These are phyloP conservation scores for Poeciliopsis infans DNA, from an alignment of 2,797 vertebrate genomes.

Conservation along the genomic window DNA sequence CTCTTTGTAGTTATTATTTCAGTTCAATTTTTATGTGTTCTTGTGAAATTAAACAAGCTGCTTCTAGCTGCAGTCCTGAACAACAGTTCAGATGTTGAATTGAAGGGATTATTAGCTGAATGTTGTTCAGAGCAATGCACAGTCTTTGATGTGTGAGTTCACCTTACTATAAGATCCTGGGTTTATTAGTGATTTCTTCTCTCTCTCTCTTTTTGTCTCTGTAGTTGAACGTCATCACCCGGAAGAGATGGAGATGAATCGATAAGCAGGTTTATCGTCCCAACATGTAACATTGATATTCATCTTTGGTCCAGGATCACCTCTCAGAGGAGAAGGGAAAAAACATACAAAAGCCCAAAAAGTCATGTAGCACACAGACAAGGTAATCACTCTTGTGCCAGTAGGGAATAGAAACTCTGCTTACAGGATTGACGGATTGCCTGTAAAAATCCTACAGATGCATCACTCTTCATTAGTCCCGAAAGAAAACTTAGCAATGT, in stretches of 20 bases:
- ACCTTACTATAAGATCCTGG: background rate
- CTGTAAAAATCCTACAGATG: background rate
- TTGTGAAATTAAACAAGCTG: background rate
- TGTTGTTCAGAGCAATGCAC: background rate
- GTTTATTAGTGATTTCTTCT: background rate
- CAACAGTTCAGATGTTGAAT: background rate
- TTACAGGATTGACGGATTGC: background rate
- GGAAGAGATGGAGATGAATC: constrained; percentile 8
- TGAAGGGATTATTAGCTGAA: background rate
- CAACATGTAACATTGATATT: constrained; percentile 8
- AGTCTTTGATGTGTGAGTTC: background rate
- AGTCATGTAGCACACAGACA: too few species aligned
- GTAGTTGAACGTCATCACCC: background rate
- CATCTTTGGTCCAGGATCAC: background rate
- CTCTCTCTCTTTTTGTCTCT: background rate
- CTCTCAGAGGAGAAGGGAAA: constrained; percentile 3
- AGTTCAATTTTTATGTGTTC: too few species aligned
- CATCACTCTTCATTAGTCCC: background rate
- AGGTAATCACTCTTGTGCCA: constrained; percentile 3
- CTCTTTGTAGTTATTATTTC: background rate
- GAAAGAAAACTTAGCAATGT: background rate
- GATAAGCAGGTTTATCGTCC: background rate
- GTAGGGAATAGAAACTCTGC: background rate
- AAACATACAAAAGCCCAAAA: background rate
- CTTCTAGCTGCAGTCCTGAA: background rate